Evolutionary conservation across 2,113 vertebrate genomes (phyloP), one percentile per base, ranked within the genome.

Genomic region (Peromyscus polionotus): DNA sequence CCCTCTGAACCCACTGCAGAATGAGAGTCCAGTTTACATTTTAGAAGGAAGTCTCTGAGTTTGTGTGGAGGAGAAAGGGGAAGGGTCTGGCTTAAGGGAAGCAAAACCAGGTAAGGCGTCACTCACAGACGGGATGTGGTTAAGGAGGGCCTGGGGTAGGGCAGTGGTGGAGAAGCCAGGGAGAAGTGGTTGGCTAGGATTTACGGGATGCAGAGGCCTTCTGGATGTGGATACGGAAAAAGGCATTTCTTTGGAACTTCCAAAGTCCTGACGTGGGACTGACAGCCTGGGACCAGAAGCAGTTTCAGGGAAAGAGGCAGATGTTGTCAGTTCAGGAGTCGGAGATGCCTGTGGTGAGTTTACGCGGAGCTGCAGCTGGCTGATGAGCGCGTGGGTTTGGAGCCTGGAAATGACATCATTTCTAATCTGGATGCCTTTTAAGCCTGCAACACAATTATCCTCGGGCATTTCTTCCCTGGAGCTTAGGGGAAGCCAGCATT

Each of bases 361-460:
- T 36, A 54, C 51, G 7, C 33, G 51, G 68, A 92, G 28, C 17
- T 45, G 22, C 28, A 90, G 72, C 51, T 95, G 79, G 73, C 54
- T 79, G 79, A 36, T 45, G 26, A 26, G 28, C 33, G 36, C 16
- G 63, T 93, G 54, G n/a, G 45, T 86, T 67, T 90, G 45, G 45
- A 48, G 6, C 80, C 91, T 73, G 45, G 65, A 67, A 80, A 57
- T 92, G 90, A 93, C 61, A 54, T 72, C 59, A 88, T 12, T 83
- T 88, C 81, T 72, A 51, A 70, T 36, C 36, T 77, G 70, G 48
- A 80, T 26, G 54, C 42, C 79, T 90, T 63, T 85, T 20, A 80
- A 57, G 33, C 72, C 24, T 48, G 16, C 54, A 95, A 20, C 63
- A 86, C n/a, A 96, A 48, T 90, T 93, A 39, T 42, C 68, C 88